These are phyloP conservation scores for Cryptomyrus ogoouensis DNA, from an alignment of 2,113 vertebrate species.

Conservation along the genomic window DNA sequence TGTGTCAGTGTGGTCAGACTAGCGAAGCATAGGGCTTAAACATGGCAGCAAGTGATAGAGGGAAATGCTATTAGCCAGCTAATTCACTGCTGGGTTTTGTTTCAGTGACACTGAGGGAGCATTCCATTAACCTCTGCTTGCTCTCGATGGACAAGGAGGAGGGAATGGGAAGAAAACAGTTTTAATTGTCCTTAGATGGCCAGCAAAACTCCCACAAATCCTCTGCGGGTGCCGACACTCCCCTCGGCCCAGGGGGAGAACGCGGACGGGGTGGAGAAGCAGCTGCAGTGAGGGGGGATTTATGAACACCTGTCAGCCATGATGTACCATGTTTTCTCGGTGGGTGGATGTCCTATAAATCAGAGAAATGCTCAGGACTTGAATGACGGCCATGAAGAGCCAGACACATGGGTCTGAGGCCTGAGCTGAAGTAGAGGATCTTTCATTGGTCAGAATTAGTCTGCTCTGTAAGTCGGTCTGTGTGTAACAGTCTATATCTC, in stretches of 20 bases:
- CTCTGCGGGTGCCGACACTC: not conserved
- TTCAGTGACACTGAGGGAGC: not conserved
- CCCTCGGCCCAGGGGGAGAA: not conserved
- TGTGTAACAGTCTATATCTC: not conserved
- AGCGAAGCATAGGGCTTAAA: not conserved
- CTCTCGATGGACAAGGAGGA: not conserved
- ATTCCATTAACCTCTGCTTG: not conserved
- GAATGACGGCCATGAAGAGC: not conserved
- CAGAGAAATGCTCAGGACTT: not conserved
- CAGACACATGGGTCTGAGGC: not conserved
- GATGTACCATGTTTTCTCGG: not conserved
- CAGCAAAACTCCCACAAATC: not conserved
- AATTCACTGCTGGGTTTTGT: not conserved
- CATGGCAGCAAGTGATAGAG: not conserved
- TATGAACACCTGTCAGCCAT: conserved; percentile 1
- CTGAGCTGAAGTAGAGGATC: not conserved
- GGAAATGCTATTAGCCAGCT: not conserved
- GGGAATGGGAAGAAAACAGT: not conserved
- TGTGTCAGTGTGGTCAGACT: not conserved
- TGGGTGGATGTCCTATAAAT: not conserved
- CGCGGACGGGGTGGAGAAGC: not conserved
- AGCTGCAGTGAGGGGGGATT: not conserved
- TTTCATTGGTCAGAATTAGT: not conserved
- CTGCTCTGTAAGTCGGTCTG: not conserved
- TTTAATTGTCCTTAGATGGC: conserved; percentile 2